Percentiles rank a stretch among this genome's conserved stretches.
phyloP scores from a whole-genome alignment of 2,888 invertebrate species.

The Stegophylla sp. region DNA sequence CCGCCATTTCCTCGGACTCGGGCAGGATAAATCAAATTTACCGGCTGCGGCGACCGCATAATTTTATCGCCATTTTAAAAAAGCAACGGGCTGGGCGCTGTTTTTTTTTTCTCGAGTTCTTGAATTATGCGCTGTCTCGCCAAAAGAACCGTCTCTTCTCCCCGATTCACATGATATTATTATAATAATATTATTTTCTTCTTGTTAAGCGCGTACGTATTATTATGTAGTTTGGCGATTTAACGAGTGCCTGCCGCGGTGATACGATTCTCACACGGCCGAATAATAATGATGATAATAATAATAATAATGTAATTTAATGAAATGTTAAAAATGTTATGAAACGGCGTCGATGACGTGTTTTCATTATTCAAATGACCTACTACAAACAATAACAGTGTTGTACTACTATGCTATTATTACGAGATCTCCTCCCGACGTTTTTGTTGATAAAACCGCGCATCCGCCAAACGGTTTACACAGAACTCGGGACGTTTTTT shows the following conservation, averaged over 20 bases:
- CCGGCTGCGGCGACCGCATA: too few species aligned
- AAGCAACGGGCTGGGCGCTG: not conserved
- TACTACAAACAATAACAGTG: not conserved
- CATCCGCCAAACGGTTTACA: not conserved
- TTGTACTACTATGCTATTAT: not conserved
- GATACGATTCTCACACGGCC: constrained; percentile 13
- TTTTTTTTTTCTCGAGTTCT: not conserved
- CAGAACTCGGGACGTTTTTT: not conserved
- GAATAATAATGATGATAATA: not conserved
- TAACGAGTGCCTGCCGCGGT: not conserved
- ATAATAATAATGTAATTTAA: too few species aligned
- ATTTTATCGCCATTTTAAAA: not conserved
- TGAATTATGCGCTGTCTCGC: constrained; percentile 1
- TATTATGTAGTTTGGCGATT: not conserved
- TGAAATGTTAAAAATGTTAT: constrained; percentile 2
- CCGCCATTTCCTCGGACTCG: too few species aligned
- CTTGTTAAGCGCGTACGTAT: not conserved
- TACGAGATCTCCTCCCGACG: not conserved
- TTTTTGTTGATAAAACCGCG: not conserved
- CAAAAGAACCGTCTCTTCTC: not conserved
- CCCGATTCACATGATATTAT: constrained; percentile 18
- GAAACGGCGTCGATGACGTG: constrained; percentile 11
- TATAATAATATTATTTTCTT: not conserved
- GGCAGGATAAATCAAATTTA: too few species aligned
- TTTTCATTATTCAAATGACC: constrained; percentile 8